Evolutionary conservation across 2,888 invertebrate genomes (phyloP).

Genomic region (Lordiphosa andalusiaca): DNA sequence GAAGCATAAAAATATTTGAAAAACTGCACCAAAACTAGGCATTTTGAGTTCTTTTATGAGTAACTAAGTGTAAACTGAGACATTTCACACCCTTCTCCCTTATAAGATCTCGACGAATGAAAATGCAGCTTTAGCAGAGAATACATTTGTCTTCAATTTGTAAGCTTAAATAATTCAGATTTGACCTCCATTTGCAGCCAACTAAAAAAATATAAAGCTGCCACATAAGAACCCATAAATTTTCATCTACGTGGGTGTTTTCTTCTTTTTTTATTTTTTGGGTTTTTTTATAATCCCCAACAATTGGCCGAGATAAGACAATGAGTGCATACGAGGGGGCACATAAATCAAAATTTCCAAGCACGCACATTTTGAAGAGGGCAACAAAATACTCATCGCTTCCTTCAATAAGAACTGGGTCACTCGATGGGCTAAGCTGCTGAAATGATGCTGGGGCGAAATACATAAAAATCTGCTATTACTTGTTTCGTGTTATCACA

Average conservation of each 20-base stretch:
- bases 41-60: too few relatives aligned
- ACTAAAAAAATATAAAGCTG: not conserved
- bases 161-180: too few relatives aligned
- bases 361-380: slow-evolving; percentile 38
- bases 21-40: too few relatives aligned
- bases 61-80: too few relatives aligned
- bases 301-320: slow-evolving; percentile 15
- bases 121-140: too few relatives aligned
- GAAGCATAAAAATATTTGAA: too few relatives aligned
- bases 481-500: slow-evolving; percentile 8
- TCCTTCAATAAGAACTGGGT: slow-evolving; percentile 8
- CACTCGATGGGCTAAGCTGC: slow-evolving; percentile 4
- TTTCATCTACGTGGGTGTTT: slow-evolving; percentile 14
- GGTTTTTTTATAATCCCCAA: slow-evolving; percentile 5
- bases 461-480: slow-evolving; percentile 1
- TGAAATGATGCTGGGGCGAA: too few relatives aligned
- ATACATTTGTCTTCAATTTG: too few relatives aligned
- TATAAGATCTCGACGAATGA: too few relatives aligned
- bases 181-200: too few relatives aligned
- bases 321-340: slow-evolving; percentile 9
- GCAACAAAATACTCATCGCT: slow-evolving; percentile 1
- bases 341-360: slow-evolving; percentile 44
- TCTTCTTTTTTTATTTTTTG: too few relatives aligned
- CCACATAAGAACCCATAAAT: slow-evolving; percentile 9
- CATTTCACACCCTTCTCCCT: too few relatives aligned